A percentile compares a stretch with the other conserved stretches of the same genome.
Evolutionary conservation across 2,113 vertebrate species (phyloP).

Genomic region (Laticauda colubrina): DNA sequence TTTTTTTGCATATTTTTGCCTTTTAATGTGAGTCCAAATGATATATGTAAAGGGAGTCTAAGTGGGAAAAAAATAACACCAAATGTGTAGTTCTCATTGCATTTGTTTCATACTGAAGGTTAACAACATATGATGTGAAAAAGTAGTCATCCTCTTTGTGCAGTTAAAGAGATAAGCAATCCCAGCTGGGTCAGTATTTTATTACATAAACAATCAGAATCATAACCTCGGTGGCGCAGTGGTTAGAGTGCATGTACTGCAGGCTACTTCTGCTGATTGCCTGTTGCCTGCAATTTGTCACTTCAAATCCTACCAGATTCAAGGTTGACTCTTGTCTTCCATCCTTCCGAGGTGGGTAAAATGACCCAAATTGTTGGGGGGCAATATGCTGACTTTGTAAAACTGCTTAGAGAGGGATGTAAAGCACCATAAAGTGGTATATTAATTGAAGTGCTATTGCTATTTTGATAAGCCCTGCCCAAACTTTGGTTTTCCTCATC

Average conservation of each 20-base stretch:
- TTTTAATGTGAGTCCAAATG: neutral
- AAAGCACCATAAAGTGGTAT: no score
- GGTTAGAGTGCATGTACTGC: no score
- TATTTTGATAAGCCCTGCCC: neutral
- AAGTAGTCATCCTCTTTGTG: neutral
- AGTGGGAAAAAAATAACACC: neutral
- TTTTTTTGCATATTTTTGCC: neutral
- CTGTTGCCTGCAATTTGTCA: no score
- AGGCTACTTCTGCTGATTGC: no score
- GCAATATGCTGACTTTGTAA: no score
- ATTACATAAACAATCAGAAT: neutral
- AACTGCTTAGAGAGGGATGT: no score
- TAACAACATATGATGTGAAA: neutral
- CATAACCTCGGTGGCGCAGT: no score
- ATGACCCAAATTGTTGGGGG: no score
- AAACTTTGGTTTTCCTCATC: neutral
- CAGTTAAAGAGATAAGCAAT: neutral
- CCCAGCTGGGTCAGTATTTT: neutral
- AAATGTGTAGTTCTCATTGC: neutral
- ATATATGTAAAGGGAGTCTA: neutral
- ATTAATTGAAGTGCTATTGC: no score
- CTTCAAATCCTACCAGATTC: no score
- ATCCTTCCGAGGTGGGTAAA: no score
- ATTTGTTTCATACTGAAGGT: neutral
- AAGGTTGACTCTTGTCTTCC: no score